Base-by-base conservation (phyloP, 2,888 invertebrate genomes). In the Lycocerus yunnanus region DNA sequence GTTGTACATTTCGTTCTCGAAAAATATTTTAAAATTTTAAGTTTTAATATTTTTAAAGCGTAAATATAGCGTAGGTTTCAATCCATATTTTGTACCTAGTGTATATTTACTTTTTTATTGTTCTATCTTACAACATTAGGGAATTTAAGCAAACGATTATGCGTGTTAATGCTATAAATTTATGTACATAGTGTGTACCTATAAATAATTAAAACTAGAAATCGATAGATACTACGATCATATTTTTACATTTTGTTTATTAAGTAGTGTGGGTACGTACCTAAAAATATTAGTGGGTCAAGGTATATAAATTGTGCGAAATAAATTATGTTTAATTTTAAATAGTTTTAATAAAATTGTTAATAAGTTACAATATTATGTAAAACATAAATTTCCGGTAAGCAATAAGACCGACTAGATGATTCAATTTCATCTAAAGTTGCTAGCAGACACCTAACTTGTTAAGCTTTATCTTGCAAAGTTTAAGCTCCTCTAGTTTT, bases 401-500 rank as follows among this genome's bases (percentile, higher is more conserved):
- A 20, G 61, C 61, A 63, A 63, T 63, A 63, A 63, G 61, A 63
- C 61, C 15, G 61, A 63, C 61, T 63, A 20, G 61, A 63, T 63
- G 61, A 63, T 63, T 63, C 61, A 63, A 63, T 63, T 63, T 63
- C 61, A 63, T 63, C 61, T n/a, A 16, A 18, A 63, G 61, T 63
- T 63, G 61, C 20, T 63, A 16, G 61, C 61, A 63, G 61, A 63
- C 61, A 63, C 61, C 61, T 63, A 63, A 63, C 61, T 63, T 63
- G 61, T 63, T 63, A 63, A 63, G 20, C 20, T 63, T 63, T 63
- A 63, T 63, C 16, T 63, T 20, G 16, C 61, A 18, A 63, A 63
- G 18, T 63, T 63, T 74, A 73, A 71, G 69, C 63, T 63, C 43
- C 68, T 60, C 27, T 68, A 74, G 60, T 75, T 76, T 74, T 14